Evolutionary conservation across 2,113 vertebrate species (phyloP).

Genomic region (Pedionomus torquatus): DNA sequence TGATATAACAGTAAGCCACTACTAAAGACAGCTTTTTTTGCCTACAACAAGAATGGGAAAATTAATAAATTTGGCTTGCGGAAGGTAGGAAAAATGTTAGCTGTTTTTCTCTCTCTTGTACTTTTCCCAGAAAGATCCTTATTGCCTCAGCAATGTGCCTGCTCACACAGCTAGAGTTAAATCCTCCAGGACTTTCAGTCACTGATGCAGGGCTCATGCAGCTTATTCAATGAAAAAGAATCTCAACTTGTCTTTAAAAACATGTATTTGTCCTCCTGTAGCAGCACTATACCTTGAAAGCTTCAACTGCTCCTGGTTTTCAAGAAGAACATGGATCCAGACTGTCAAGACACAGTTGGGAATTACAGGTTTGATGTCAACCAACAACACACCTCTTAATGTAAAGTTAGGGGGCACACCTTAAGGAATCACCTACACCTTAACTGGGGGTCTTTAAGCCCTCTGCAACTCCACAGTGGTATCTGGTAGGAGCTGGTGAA

Average conservation of each 20-base stretch:
- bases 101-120: neutral
- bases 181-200: neutral
- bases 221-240: neutral
- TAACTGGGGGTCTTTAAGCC: neutral
- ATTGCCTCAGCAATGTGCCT: neutral
- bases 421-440: neutral
- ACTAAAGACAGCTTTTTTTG: conserved; percentile 60
- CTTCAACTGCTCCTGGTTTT: neutral
- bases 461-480: too few relatives aligned
- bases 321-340: neutral
- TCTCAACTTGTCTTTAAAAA: neutral
- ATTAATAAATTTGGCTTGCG: conserved; percentile 37
- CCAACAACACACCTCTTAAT: neutral
- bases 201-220: neutral
- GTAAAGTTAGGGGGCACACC: neutral
- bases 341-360: neutral
- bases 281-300: neutral
- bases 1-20: conserved; percentile 20
- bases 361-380: neutral
- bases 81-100: conserved; percentile 59
- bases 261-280: neutral
- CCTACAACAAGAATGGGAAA: conserved; percentile 17
- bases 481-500: neutral
- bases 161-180: neutral
- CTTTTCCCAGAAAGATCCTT: neutral